Evolutionary conservation across 2,888 invertebrate species (phyloP).

Genomic region (Tenthredo scrophulariae): DNA sequence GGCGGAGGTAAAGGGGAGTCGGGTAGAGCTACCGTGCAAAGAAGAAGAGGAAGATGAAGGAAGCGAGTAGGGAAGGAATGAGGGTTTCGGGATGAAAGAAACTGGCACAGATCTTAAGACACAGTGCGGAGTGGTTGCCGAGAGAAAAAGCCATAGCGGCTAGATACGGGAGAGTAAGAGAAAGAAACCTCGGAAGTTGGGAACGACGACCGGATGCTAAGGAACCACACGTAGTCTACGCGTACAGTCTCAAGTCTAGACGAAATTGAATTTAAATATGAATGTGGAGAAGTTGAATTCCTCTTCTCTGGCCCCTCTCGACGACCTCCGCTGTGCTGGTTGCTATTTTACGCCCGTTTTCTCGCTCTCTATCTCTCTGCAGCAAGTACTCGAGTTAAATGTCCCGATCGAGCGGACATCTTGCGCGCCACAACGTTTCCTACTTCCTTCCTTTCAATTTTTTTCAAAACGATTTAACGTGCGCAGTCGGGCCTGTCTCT

Average conservation of each 20-base stretch:
- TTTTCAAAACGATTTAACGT: background rate
- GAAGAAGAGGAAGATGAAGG: background rate
- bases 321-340: background rate
- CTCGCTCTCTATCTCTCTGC: background rate
- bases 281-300: constrained; percentile 53
- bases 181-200: background rate
- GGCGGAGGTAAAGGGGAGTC: background rate
- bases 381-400: background rate
- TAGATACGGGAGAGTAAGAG: background rate
- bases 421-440: too few relatives aligned
- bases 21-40: background rate
- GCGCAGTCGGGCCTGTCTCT: background rate
- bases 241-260: constrained; percentile 43
- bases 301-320: background rate
- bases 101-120: constrained; percentile 28
- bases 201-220: constrained; percentile 9
- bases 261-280: constrained; percentile 63
- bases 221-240: constrained; percentile 37
- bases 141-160: background rate
- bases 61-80: background rate
- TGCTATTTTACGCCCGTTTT: constrained; percentile 13
- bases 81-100: constrained; percentile 3
- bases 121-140: background rate
- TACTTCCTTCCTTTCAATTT: background rate
- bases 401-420: background rate